Evolutionary conservation across 2,113 vertebrate species (phyloP).

Genomic region (Pipra filicauda): DNA sequence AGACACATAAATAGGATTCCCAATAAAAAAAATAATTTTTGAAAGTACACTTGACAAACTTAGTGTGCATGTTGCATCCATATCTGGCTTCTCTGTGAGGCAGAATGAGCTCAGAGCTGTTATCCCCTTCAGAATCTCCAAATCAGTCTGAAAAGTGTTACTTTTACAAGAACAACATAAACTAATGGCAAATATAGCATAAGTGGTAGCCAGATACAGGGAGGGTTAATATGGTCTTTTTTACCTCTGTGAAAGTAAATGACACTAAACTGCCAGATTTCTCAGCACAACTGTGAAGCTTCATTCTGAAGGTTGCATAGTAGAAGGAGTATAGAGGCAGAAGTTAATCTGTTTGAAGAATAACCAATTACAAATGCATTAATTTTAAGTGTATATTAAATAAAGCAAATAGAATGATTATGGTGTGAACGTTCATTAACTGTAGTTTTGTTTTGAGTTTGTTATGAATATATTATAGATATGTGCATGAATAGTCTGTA

Average conservation of each 20-base stretch:
- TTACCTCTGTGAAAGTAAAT: not conserved
- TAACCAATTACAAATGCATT: slow-evolving; percentile 55
- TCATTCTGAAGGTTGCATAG: not conserved
- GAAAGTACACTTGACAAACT: not conserved
- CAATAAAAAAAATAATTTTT: not conserved
- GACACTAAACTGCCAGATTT: not conserved
- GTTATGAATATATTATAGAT: not conserved
- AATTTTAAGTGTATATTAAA: slow-evolving; percentile 49
- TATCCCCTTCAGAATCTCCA: not conserved
- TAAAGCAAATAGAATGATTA: not conserved
- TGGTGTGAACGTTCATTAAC: not conserved
- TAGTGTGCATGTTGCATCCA: not conserved
- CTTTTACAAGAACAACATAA: not conserved
- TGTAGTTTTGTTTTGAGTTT: not conserved
- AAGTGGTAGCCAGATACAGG: not conserved
- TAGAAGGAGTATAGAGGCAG: slow-evolving; percentile 13
- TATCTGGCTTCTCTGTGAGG: not conserved
- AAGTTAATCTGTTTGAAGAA: slow-evolving; percentile 58
- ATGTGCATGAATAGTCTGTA: not conserved
- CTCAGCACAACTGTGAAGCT: not conserved
- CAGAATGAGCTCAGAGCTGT: not conserved
- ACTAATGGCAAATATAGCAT: not conserved
- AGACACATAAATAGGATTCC: not conserved
- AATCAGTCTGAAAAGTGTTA: not conserved
- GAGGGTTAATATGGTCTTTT: not conserved